phyloP scores from a whole-genome alignment of 2,797 vertebrate genomes.

The Xiphophorus birchmanni region DNA sequence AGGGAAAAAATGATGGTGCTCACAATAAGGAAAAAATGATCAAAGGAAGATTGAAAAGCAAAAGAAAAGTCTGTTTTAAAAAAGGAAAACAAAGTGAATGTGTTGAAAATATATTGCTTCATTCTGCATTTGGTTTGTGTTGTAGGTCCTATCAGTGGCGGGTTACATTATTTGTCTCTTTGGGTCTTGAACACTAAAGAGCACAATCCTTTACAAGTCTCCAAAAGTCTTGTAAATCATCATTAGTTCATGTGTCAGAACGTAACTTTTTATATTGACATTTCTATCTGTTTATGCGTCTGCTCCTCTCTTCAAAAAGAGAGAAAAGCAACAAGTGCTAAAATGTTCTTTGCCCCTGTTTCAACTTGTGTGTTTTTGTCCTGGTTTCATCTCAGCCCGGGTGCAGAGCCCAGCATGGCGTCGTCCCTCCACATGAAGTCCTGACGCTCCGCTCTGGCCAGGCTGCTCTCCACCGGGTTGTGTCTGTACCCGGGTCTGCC shows the following conservation, averaged over 20 bases:
- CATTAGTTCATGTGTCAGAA: slow-evolving; percentile 46
- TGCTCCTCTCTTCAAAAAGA: slow-evolving; percentile 33
- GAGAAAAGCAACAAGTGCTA: slow-evolving; percentile 75
- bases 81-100: slow-evolving; percentile 48
- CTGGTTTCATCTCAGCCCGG: slow-evolving; percentile 70
- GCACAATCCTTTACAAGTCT: slow-evolving; percentile 56
- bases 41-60: slow-evolving; percentile 80
- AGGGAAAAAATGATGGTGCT: slow-evolving; percentile 76
- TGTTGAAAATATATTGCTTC: slow-evolving; percentile 37
- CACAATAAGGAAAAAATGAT: slow-evolving; percentile 77
- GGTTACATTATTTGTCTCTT: slow-evolving; percentile 65
- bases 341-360: slow-evolving; percentile 39
- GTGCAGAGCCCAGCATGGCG: slow-evolving; percentile 40
- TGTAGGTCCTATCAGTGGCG: slow-evolving; percentile 69
- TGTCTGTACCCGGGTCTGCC: slow-evolving; percentile 76
- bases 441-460: slow-evolving; percentile 57
- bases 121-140: slow-evolving; percentile 75
- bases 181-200: slow-evolving; percentile 68
- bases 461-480: slow-evolving; percentile 66
- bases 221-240: slow-evolving; percentile 57
- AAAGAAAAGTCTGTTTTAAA: slow-evolving; percentile 46
- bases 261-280: slow-evolving; percentile 31
- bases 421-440: slow-evolving; percentile 82
- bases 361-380: slow-evolving; percentile 11
- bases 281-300: slow-evolving; percentile 27